phyloP scores from a whole-genome alignment of 1,140 invertebrate genomes.

The Lucilia sericata region DNA sequence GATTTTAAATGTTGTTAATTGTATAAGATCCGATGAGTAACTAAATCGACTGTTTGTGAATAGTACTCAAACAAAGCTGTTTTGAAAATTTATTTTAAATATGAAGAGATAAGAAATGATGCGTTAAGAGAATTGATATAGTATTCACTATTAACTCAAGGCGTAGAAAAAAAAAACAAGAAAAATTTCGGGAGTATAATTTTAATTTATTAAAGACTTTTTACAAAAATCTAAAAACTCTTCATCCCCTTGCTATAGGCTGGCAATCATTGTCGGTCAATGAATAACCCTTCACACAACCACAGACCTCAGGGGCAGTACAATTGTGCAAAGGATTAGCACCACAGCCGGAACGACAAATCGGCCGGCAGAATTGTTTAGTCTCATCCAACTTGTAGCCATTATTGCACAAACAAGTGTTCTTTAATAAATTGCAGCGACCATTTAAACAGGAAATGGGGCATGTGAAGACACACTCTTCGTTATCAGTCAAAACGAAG shows the following conservation, averaged over 20 bases:
- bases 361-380: conserved; percentile 67
- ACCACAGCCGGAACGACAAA: conserved; percentile 67
- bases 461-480: conserved; percentile 63
- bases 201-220: too few relatives aligned
- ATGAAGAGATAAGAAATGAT: too few relatives aligned
- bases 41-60: not conserved
- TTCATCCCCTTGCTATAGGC: conserved; percentile 41
- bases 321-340: conserved; percentile 59
- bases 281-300: conserved; percentile 56
- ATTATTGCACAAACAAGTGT: conserved; percentile 72
- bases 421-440: conserved; percentile 67
- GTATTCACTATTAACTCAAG: too few relatives aligned
- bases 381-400: conserved; percentile 73
- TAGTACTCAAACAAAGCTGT: not conserved
- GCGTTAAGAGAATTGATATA: too few relatives aligned
- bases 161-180: too few relatives aligned
- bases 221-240: too few relatives aligned
- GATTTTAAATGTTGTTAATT: not conserved
- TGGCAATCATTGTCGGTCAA: conserved; percentile 56
- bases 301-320: conserved; percentile 62
- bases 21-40: conserved; percentile 22
- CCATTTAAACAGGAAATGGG: conserved; percentile 68
- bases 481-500: conserved; percentile 69
- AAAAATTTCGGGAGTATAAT: too few relatives aligned
- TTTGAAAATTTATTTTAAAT: too few relatives aligned